phyloP scores from a whole-genome alignment of 2,113 vertebrate species.

The Serinus canaria region DNA sequence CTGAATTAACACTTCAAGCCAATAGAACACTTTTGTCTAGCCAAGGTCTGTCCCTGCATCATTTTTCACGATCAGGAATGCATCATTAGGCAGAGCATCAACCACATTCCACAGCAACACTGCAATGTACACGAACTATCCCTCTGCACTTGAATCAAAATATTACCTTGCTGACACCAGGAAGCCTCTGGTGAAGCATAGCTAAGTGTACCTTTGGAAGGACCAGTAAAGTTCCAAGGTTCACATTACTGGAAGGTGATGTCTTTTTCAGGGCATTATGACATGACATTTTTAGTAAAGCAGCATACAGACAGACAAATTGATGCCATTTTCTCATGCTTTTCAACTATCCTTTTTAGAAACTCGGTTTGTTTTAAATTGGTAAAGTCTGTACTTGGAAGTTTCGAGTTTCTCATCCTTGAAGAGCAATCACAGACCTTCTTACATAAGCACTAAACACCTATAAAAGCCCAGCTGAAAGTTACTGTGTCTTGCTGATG shows the following conservation, averaged over 20 bases:
- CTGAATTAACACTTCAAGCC: background rate
- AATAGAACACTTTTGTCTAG: background rate
- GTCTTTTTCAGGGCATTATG: background rate
- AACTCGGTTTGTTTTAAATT: background rate
- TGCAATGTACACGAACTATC: background rate
- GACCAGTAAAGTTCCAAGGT: background rate
- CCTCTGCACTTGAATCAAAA: background rate
- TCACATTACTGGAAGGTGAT: background rate
- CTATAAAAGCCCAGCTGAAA: background rate
- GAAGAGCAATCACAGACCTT: background rate
- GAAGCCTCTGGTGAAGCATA: background rate
- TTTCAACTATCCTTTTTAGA: background rate
- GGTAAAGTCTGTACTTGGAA: background rate
- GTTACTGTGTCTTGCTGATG: background rate
- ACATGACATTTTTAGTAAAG: background rate
- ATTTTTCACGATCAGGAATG: background rate
- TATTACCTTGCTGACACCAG: background rate
- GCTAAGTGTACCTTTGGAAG: background rate
- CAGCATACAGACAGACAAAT: background rate
- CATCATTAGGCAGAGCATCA: background rate
- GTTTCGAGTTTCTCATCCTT: slow-evolving; percentile 13
- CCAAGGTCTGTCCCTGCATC: background rate
- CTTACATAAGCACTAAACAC: background rate
- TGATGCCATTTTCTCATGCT: background rate
- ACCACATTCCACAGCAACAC: background rate